Conservation (phyloP, 2,113 vertebrate species). For the Poeciliopsis prolifica region DNA sequence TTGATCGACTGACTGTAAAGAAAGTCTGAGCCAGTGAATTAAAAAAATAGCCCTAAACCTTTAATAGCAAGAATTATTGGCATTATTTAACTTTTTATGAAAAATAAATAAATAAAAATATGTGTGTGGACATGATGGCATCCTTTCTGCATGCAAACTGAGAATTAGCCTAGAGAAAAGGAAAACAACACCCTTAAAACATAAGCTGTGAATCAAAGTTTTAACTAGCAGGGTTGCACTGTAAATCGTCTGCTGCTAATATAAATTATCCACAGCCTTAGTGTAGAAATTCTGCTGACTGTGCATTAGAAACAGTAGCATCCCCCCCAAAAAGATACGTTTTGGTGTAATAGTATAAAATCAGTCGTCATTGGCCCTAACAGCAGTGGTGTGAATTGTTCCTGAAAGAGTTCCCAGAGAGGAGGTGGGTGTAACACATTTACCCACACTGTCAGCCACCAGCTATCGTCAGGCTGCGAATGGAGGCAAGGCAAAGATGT, state of each 20-base stretch:
- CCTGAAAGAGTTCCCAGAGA: slow-evolving; percentile 13
- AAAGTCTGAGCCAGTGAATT: too few species aligned
- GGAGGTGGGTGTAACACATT: slow-evolving; percentile 7
- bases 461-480: slow-evolving; percentile 7
- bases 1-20: too few species aligned
- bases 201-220: slow-evolving; percentile 27
- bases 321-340: slow-evolving; percentile 19
- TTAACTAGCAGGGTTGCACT: slow-evolving; percentile 40
- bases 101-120: too few species aligned
- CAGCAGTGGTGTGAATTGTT: slow-evolving; percentile 1
- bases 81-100: neutral
- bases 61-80: neutral
- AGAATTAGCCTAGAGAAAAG: neutral
- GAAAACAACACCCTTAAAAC: neutral
- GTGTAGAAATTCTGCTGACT: slow-evolving; percentile 44
- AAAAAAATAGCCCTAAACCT: too few species aligned
- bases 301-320: slow-evolving; percentile 29
- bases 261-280: slow-evolving; percentile 57
- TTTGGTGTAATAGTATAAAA: slow-evolving; percentile 40
- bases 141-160: neutral
- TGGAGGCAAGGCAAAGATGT: slow-evolving; percentile 18
- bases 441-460: slow-evolving; percentile 1
- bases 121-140: neutral
- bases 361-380: slow-evolving; percentile 3
- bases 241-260: slow-evolving; percentile 14